Evolutionary conservation across 2,888 invertebrate genomes (phyloP).

Genomic region (Nemotelus nigrinus): DNA sequence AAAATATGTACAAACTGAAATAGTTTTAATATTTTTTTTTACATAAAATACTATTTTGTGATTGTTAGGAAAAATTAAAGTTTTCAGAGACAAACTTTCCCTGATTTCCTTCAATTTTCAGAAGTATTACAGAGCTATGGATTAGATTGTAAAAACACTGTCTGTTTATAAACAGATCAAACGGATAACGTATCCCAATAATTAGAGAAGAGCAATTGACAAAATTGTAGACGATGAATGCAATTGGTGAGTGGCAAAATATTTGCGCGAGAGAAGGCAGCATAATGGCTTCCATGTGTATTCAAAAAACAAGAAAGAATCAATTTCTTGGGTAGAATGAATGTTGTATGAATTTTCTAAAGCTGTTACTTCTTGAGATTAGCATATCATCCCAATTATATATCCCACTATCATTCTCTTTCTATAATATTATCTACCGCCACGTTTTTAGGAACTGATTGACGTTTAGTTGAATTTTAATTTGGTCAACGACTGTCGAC

Average conservation of each 20-base stretch:
- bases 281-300: not conserved
- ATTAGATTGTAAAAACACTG: slow-evolving; percentile 6
- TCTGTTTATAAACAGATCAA: not conserved
- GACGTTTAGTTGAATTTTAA: slow-evolving; percentile 8
- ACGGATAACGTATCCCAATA: slow-evolving; percentile 20
- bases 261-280: not conserved
- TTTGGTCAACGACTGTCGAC: not conserved
- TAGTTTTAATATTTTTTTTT: not conserved
- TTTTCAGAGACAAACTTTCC: not conserved
- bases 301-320: not conserved
- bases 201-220: slow-evolving; percentile 20
- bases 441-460: slow-evolving; percentile 14
- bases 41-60: slow-evolving; percentile 30
- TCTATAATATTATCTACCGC: not conserved
- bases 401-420: too few species aligned
- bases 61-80: slow-evolving; percentile 5
- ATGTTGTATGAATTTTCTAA: too few species aligned
- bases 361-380: too few species aligned
- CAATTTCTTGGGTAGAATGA: not conserved
- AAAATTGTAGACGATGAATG: slow-evolving; percentile 13
- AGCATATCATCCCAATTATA: too few species aligned
- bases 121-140: slow-evolving; percentile 15
- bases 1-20: slow-evolving; percentile 35
- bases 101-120: not conserved
- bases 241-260: not conserved